Evolutionary conservation across 2,888 invertebrate species (phyloP).

Genomic region (Drosophila austrosaltans): DNA sequence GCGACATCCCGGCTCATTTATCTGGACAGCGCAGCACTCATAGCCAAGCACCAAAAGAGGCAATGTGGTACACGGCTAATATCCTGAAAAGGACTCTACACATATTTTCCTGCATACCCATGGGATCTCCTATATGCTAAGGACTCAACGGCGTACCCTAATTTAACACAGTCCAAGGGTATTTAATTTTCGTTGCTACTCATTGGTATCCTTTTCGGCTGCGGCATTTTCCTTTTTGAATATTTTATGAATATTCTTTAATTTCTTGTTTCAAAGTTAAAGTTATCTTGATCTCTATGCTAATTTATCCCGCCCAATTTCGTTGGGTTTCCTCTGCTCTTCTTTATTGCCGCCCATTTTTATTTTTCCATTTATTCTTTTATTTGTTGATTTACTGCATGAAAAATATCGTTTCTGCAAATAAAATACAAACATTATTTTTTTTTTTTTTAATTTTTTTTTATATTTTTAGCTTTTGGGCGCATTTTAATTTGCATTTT

Average conservation of each 20-base stretch:
- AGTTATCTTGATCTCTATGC: slow-evolving; percentile 12
- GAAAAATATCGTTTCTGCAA: background rate
- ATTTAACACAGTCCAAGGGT: background rate
- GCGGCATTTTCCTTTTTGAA: background rate
- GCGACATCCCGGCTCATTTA: slow-evolving; percentile 1
- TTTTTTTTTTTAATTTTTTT: slow-evolving; percentile 14
- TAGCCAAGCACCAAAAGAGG: background rate
- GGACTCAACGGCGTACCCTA: background rate
- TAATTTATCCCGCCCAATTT: slow-evolving; percentile 26
- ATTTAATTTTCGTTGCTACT: no score
- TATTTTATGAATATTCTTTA: background rate
- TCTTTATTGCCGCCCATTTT: slow-evolving; percentile 24
- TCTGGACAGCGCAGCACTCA: background rate
- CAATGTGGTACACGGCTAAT: background rate
- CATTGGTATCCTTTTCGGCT: background rate
- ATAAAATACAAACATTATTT: slow-evolving; percentile 15
- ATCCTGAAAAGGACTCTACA: background rate
- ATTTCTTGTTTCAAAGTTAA: background rate
- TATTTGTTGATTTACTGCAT: slow-evolving; percentile 33
- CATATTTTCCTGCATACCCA: background rate
- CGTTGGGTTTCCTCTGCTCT: slow-evolving; percentile 8
- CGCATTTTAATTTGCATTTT: slow-evolving; percentile 53
- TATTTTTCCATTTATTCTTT: slow-evolving; percentile 16
- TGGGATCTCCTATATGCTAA: background rate
- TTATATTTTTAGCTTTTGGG: slow-evolving; percentile 35